phyloP scores from a whole-genome alignment of 2,113 vertebrate genomes.

The Rhynchomys soricoides region DNA sequence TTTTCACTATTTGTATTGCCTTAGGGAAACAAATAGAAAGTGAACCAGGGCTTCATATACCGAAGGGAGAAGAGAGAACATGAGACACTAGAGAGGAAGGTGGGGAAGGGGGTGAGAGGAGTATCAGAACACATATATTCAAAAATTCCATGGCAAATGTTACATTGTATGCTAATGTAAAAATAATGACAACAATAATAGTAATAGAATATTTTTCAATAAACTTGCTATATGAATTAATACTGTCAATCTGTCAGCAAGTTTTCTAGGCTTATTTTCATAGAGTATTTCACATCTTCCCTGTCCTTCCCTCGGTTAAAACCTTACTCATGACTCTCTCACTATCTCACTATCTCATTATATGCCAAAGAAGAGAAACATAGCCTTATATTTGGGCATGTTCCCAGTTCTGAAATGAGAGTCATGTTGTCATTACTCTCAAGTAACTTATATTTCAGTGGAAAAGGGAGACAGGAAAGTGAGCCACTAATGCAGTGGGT shows the following conservation, averaged over 20 bases:
- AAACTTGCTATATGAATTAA: neutral
- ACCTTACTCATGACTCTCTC: neutral
- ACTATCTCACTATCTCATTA: neutral
- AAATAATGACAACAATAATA: neutral
- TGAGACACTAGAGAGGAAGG: no score
- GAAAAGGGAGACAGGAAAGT: neutral
- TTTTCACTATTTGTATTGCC: neutral
- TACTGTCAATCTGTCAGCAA: neutral
- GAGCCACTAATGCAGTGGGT: neutral
- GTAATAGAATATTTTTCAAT: neutral
- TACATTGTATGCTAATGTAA: neutral
- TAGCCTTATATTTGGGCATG: neutral
- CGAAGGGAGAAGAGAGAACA: neutral
- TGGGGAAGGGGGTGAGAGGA: neutral
- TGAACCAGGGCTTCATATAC: neutral
- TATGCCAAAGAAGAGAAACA: neutral
- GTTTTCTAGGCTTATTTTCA: neutral
- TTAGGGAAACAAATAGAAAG: slow-evolving; percentile 33
- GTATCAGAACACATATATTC: no score
- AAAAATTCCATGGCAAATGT: neutral
- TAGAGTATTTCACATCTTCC: neutral
- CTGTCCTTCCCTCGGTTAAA: neutral
- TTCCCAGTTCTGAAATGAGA: neutral
- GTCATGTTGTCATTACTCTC: neutral
- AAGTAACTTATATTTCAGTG: neutral